Conservation (phyloP, 2,797 vertebrate species). For the Pseudochromis fuscus region DNA sequence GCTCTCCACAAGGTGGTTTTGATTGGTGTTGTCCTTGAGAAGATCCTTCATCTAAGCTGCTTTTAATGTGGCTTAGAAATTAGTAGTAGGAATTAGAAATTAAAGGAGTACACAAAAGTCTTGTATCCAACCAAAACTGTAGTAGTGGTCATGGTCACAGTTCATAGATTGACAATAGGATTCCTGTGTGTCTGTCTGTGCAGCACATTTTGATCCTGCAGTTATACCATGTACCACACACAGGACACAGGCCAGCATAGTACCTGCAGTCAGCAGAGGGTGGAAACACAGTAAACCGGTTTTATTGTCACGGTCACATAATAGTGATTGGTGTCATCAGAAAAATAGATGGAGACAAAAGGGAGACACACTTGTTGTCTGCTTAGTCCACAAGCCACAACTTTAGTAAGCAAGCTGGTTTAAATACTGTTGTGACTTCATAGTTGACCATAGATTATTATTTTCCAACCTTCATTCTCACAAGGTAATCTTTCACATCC, state of each 20-base stretch:
- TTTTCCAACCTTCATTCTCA: conserved; percentile 4
- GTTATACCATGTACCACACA: not conserved
- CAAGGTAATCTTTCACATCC: not conserved
- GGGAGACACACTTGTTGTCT: not conserved
- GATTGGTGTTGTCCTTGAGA: not conserved
- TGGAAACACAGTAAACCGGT: conserved; percentile 40
- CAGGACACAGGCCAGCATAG: conserved; percentile 10
- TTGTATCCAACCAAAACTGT: not conserved
- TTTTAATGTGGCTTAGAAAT: not conserved
- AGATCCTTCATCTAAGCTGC: not conserved
- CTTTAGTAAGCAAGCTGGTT: not conserved
- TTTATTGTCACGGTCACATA: conserved; percentile 44
- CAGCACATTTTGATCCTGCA: not conserved
- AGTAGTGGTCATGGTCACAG: not conserved
- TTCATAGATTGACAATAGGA: not conserved
- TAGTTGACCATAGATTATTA: no score
- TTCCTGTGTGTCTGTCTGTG: not conserved
- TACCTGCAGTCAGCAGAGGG: conserved; percentile 12
- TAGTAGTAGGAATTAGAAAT: not conserved
- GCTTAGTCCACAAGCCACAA: not conserved
- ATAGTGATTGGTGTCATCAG: not conserved
- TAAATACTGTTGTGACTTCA: not conserved
- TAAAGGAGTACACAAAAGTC: not conserved
- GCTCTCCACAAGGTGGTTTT: not conserved
- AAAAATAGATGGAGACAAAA: conserved; percentile 11